Evolutionary conservation across 2,888 invertebrate species (phyloP).

Genomic region (Sinelater perroti): DNA sequence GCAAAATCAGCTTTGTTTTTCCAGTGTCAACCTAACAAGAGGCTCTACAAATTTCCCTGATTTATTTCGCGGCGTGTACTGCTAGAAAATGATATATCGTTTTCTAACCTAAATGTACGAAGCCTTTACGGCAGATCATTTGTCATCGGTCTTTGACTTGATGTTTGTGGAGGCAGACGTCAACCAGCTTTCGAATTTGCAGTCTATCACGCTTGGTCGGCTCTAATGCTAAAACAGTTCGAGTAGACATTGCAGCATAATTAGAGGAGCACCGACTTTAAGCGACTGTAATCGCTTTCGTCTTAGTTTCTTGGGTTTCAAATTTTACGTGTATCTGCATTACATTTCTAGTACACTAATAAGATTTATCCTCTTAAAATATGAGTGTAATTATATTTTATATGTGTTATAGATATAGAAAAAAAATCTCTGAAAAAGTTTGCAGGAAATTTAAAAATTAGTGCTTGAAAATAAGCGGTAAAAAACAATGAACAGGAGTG

Average conservation of each 20-base stretch:
- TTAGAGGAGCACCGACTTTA: too few species aligned
- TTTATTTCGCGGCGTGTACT: slow-evolving; percentile 3
- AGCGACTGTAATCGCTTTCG: too few species aligned
- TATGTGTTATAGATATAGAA: too few species aligned
- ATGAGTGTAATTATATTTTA: too few species aligned
- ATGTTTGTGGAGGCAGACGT: slow-evolving; percentile 7
- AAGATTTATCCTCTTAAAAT: too few species aligned
- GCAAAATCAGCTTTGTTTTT: neutral
- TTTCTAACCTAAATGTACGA: slow-evolving; percentile 14
- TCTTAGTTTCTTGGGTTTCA: too few species aligned
- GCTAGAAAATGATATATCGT: slow-evolving; percentile 14
- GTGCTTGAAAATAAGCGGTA: too few species aligned
- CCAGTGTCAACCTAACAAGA: neutral
- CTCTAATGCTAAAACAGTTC: neutral
- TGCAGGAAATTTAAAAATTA: too few species aligned
- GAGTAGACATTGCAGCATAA: too few species aligned
- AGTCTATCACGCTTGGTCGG: neutral
- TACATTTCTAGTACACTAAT: neutral
- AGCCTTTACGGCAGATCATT: slow-evolving; percentile 10
- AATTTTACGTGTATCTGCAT: too few species aligned
- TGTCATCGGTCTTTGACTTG: slow-evolving; percentile 14
- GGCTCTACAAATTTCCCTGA: slow-evolving; percentile 5
- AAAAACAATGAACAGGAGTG: too few species aligned
- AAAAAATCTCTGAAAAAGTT: too few species aligned
- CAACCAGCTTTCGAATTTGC: slow-evolving; percentile 9